Evolutionary conservation across 2,797 vertebrate species (phyloP).

Genomic region (Malacoraja senta): DNA sequence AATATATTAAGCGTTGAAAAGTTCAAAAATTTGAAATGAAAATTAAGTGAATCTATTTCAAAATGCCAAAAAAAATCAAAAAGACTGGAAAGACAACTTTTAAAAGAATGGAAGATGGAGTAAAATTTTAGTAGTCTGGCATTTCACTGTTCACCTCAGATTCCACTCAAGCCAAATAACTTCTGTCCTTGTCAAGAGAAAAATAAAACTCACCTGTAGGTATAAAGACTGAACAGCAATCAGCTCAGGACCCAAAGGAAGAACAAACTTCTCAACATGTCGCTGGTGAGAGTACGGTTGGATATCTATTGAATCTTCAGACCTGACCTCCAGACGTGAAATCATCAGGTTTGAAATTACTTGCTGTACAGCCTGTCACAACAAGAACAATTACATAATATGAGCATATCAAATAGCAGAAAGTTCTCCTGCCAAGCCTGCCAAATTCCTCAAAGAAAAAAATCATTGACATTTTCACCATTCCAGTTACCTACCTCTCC

Average conservation of each 20-base stretch:
- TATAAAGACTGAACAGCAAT: constrained; percentile 67
- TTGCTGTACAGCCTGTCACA: constrained; percentile 78
- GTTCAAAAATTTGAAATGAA: background rate
- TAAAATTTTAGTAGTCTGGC: background rate
- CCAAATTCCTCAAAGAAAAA: background rate
- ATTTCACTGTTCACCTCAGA: background rate
- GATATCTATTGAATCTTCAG: constrained; percentile 88
- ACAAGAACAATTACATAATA: background rate
- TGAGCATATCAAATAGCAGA: background rate
- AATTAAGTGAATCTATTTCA: background rate
- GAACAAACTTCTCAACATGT: constrained; percentile 79
- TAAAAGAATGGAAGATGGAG: background rate
- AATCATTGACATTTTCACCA: background rate
- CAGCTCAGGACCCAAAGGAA: constrained; percentile 75
- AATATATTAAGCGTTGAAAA: background rate
- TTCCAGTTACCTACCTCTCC: background rate
- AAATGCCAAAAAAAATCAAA: background rate
- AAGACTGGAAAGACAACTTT: background rate
- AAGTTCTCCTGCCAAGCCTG: background rate
- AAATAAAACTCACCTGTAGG: constrained; percentile 64
- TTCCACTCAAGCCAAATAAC: background rate
- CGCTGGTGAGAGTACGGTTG: constrained; percentile 78
- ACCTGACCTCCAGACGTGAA: constrained; percentile 81
- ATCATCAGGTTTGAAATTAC: constrained; percentile 87
- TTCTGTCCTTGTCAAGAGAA: background rate